phyloP scores from a whole-genome alignment of 2,888 invertebrate genomes.

The Noctua janthina region DNA sequence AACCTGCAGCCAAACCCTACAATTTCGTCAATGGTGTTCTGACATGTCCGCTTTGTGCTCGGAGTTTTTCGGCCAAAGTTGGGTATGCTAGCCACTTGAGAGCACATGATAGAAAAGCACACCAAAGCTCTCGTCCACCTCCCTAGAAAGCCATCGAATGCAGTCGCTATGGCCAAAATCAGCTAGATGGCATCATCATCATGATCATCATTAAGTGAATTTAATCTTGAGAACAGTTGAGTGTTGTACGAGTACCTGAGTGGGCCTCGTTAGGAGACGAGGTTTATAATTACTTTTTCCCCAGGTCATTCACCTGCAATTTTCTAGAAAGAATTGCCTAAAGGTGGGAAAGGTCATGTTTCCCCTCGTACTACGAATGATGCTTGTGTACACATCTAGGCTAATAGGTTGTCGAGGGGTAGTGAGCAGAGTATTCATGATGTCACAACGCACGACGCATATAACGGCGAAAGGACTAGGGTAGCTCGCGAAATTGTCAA shows the following conservation, averaged over 20 bases:
- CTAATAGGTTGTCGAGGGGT: slow-evolving; percentile 10
- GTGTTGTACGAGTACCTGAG: background rate
- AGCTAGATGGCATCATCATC: no score
- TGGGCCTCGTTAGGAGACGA: background rate
- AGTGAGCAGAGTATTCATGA: slow-evolving; percentile 30
- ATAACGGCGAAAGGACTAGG: background rate
- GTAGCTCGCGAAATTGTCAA: background rate
- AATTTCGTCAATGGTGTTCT: no score
- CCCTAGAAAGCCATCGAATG: no score
- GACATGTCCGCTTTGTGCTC: no score
- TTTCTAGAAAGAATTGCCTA: background rate
- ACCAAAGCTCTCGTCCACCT: no score
- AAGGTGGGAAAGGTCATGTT: background rate
- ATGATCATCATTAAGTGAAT: background rate
- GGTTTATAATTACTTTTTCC: background rate
- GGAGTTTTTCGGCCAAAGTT: no score
- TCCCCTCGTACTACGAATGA: background rate
- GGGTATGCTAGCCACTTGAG: no score
- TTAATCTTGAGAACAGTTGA: background rate
- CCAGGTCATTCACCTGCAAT: background rate
- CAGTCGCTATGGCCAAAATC: no score
- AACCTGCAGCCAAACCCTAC: no score
- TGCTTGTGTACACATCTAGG: slow-evolving; percentile 14
- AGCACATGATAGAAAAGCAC: no score
- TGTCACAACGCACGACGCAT: background rate